These are phyloP conservation scores for Oreotrochilus melanogaster DNA, from an alignment of 2,113 vertebrate genomes.

Conservation along the genomic window DNA sequence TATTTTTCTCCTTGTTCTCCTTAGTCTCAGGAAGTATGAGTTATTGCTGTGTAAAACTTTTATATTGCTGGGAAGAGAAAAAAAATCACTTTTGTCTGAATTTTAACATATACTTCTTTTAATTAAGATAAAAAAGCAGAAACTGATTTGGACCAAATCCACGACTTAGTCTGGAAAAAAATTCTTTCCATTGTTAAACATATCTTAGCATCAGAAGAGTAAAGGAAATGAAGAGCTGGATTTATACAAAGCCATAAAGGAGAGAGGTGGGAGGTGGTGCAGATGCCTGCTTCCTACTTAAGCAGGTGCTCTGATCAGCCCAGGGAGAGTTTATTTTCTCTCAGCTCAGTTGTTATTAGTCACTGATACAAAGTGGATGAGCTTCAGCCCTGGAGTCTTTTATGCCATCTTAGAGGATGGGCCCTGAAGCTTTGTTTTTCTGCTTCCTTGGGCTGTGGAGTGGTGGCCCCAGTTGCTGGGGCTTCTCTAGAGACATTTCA, in stretches of 20 bases:
- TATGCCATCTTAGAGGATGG: background rate
- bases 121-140: background rate
- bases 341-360: background rate
- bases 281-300: no score
- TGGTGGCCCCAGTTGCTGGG: background rate
- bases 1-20: background rate
- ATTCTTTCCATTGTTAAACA: accelerated
- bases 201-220: background rate
- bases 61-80: background rate
- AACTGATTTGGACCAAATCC: background rate
- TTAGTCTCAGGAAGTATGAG: background rate
- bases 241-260: background rate
- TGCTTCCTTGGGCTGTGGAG: background rate
- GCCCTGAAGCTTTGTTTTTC: background rate
- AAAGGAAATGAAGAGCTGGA: background rate
- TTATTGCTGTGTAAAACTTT: background rate
- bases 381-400: background rate
- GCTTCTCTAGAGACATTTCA: background rate
- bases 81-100: background rate
- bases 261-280: background rate
- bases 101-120: background rate
- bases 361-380: background rate
- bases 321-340: background rate
- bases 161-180: background rate
- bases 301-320: background rate